Evolutionary conservation across 2,113 vertebrate genomes (phyloP), one percentile per base, ranked within the genome.

Genomic region (Eulemur rufifrons): DNA sequence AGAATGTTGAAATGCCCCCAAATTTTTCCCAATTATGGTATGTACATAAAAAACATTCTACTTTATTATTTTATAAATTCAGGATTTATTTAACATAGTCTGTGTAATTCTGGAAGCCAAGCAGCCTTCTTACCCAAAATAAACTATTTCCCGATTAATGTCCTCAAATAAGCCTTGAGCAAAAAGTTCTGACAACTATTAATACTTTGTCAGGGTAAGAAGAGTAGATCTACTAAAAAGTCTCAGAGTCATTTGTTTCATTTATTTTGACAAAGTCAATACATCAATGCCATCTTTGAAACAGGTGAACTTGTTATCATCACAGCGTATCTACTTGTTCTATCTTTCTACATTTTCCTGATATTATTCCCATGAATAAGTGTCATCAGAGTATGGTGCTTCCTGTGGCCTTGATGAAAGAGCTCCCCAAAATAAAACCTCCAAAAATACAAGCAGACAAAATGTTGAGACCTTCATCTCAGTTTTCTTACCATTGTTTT

Each of bases 71-170:
- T 73, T 42, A 37, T 25, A 81, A 52, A 9, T 52, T 85, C 15
- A 54, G 1, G 25, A 68, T 78, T 13, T 6, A 45, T 50, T 85
- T 87, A 61, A 13, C 5, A 13, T 8, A 59, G 10, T 12, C 0
- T 68, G 25, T 45, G 10, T 86, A 61, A 86, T 66, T 74, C 9
- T 66, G 39, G 64, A 86, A 89, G 39, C 18, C 86, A 56, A 45
- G 20, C 8, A 39, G 2, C 27, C 10, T 64, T 12, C 1, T 69
- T 12, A 56, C 3, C 17, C 4, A 34, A 0, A 3, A 2, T 47
- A 69, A 78, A 39, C 29, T 78, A 2, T 64, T 64, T 64, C 47
- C 1, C 42, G 23, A 12, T 71, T 64, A 21, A 54, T 9, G 2
- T 85, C 7, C 21, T 94, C 50, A 81, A 69, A 66, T 39, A 37